Evolutionary conservation across 2,797 vertebrate genomes (phyloP).

Genomic region (Malurus leucopterus): DNA sequence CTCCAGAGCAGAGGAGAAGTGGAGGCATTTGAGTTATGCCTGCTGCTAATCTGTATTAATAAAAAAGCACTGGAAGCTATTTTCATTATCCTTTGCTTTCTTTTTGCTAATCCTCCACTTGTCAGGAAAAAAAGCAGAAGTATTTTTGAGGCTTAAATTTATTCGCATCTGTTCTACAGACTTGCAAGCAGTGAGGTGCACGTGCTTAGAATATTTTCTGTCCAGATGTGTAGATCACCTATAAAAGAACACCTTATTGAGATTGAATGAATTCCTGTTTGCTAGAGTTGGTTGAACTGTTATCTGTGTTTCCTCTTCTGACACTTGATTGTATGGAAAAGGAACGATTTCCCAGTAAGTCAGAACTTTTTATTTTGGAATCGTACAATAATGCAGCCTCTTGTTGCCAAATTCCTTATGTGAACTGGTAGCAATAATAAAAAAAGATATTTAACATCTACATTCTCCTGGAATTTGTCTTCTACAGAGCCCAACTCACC

Average conservation of each 20-base stretch:
- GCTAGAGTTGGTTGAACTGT: background rate
- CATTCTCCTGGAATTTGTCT: background rate
- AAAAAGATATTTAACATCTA: background rate
- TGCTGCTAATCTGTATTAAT: background rate
- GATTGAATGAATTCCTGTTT: background rate
- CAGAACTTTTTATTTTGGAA: background rate
- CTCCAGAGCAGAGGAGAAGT: background rate
- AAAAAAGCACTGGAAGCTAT: background rate
- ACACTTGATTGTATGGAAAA: background rate
- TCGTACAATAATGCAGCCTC: background rate
- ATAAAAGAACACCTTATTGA: background rate
- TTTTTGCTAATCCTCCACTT: background rate
- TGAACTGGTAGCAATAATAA: background rate
- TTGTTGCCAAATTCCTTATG: background rate
- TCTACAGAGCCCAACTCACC: background rate
- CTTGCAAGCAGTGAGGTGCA: background rate
- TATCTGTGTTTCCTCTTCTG: background rate
- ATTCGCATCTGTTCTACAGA: background rate
- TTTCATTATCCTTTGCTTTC: constrained; percentile 1
- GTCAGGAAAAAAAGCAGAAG: background rate
- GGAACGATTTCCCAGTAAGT: background rate
- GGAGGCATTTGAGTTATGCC: background rate
- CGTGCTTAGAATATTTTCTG: background rate
- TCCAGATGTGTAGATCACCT: background rate
- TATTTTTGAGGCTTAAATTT: background rate